Evolutionary conservation across 2,113 vertebrate genomes (phyloP), one percentile per base, ranked within the genome.

Genomic region (Hemichromis elongatus): DNA sequence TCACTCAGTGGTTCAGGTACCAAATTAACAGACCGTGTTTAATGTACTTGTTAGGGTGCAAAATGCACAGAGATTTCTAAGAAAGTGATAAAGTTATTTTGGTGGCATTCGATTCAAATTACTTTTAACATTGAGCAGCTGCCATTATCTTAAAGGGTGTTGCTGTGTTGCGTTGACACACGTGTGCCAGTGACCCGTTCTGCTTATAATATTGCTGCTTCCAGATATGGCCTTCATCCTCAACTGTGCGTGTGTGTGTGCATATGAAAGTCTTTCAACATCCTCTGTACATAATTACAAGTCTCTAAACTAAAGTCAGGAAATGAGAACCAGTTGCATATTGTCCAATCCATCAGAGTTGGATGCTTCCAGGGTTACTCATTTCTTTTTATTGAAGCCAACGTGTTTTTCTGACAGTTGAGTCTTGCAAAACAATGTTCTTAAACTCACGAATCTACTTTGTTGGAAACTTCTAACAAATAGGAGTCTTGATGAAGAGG

Each of bases 121-220:
- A 89, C 35, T 55, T 82, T 86, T 83, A 45, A 78, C 75, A 73
- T 66, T 85, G 3, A 52, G 77, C 78, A 88, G 88, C 80, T 40
- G 85, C 84, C 90, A 91, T 54, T 79, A 86, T 89, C 80, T 88
- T 79, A 87, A 88, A 80, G 82, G 30, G 55, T 75, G 85, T 81
- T 84, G 57, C 81, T 81, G 79, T 75, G 80, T 55, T 19, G n/a
- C 75, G 81, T 78, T 24, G 75, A 30, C 33, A 30, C 33, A 80
- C 33, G 70, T 79, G 79, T 78, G 77, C 80, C 63, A 47, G 55
- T 83, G 94, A 90, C 70, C 93, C 89, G 90, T 79, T 86, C 83
- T 81, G 84, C 50, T 89, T 56, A 75, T 19, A 85, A 77, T 57
- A 42, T 12, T 50, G 81, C 68, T 1, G 54, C 80, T 57, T 77